These are phyloP conservation scores for Rhinolophus ferrumequinum DNA, from an alignment of 2,113 vertebrate species.

Conservation along the genomic window DNA sequence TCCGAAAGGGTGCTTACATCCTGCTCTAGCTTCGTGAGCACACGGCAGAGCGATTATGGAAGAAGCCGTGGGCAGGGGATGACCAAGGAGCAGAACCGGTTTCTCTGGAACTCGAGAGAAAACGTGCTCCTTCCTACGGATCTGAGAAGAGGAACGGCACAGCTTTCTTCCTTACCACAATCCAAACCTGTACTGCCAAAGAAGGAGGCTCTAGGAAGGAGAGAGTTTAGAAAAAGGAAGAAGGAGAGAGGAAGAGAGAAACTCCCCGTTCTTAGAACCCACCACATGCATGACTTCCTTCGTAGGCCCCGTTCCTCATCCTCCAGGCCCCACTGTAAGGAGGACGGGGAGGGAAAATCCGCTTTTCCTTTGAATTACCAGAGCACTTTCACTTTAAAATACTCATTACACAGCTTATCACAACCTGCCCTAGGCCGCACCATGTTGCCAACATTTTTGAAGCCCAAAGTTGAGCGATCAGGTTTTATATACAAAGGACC, in stretches of 20 bases:
- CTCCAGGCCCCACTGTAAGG: not conserved
- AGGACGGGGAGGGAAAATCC: accelerated
- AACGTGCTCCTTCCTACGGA: not conserved
- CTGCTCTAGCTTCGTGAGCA: not conserved
- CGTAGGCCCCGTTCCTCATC: not conserved
- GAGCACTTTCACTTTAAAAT: not conserved
- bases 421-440: not conserved
- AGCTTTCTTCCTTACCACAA: not conserved
- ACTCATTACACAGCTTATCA: not conserved
- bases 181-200: not conserved
- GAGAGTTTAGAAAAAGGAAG: not conserved
- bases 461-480: not conserved
- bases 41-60: too few relatives aligned
- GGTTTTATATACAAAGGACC: not conserved
- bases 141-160: constrained; percentile 4
- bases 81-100: not conserved
- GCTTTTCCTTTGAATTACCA: not conserved
- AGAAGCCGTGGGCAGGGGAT: not conserved
- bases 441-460: not conserved
- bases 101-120: not conserved
- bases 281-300: not conserved
- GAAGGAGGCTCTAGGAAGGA: not conserved
- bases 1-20: not conserved
- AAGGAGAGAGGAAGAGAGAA: constrained; percentile 13
- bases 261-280: not conserved